Base-by-base conservation (phyloP, 2,797 vertebrate species). In the Silurus lanzhouensis region DNA sequence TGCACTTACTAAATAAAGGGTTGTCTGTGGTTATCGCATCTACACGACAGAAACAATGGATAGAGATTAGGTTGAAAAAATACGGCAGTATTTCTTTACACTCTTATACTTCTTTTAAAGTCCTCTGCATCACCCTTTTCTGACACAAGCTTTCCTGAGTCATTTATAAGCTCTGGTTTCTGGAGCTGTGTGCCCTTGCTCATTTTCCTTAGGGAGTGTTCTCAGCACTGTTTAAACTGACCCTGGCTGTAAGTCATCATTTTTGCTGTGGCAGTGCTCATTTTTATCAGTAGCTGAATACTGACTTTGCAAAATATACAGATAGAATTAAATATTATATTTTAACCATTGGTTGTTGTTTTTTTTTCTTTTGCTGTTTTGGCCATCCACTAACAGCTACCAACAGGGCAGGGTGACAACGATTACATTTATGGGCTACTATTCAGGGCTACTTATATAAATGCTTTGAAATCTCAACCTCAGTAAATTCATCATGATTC, bases 161-260 rank as follows among this genome's bases (percentile, higher is more conserved):
- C 46, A 72, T 80, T 84, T 66, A 72, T 87, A 55, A 81, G 77
- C 27, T 75, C 44, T 81, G 7, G 14, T 84, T 61, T 10, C 60
- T 27, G 70, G n/a, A 61, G 27, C 60, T 68, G 58, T 63, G 15
- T 85, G 75, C 81, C 70, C 78, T 85, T 78, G 58, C 22, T 82
- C 58, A 38, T 38, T 48, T 44, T 44, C 81, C 75, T 70, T 38
- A 58, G 78, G 68, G 64, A 66, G n/a, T 48, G 64, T 63, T 63
- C 55, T 52, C 64, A 78, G 48, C 70, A 66, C 6, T 60, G 44
- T 74, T 70, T 70, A 27, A 67, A 67, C 25, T 38, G 68, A 72
- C 22, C 68, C 27, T 66, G 46, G 68, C 27, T 81, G 25, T 52
- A 60, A 70, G 20, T 81, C 68, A 38, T 68, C 7, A 13, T 81